Percentiles rank a stretch among this genome's conserved stretches.
Conservation (phyloP, 2,888 invertebrate genomes). For the Lasioglossum villosulum region DNA sequence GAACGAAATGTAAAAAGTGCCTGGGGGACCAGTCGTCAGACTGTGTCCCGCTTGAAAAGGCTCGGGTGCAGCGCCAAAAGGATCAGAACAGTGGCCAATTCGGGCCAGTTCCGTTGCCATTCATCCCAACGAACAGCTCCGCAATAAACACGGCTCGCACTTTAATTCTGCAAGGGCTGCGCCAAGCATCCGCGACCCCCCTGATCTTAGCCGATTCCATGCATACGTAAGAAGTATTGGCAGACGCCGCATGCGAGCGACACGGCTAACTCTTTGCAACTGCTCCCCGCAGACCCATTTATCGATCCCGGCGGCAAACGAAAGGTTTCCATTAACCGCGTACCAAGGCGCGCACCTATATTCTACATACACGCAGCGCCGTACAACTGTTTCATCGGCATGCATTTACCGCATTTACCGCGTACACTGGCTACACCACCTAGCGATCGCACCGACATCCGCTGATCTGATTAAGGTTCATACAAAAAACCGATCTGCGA, state of each 20-base stretch:
- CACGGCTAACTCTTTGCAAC: slow-evolving; percentile 51
- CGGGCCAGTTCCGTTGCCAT: slow-evolving; percentile 35
- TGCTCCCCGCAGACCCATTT: slow-evolving; percentile 63
- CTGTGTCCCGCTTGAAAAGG: slow-evolving; percentile 24
- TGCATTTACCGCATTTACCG: slow-evolving; percentile 62
- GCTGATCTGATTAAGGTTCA: background rate
- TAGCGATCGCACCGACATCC: background rate
- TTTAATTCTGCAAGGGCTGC: slow-evolving; percentile 44
- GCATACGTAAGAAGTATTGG: slow-evolving; percentile 64
- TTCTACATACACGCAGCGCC: background rate
- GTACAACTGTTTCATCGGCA: slow-evolving; percentile 56
- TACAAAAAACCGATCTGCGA: background rate
- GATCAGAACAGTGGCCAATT: slow-evolving; percentile 34
- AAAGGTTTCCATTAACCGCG: slow-evolving; percentile 76
- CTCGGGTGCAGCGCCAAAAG: slow-evolving; percentile 32
- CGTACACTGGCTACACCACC: slow-evolving; percentile 10
- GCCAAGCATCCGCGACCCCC: background rate
- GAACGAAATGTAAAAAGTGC: slow-evolving; percentile 7
- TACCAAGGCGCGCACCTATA: slow-evolving; percentile 92
- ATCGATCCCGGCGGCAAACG: slow-evolving; percentile 70
- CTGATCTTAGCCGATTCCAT: slow-evolving; percentile 58
- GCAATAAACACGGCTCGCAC: slow-evolving; percentile 39
- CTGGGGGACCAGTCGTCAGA: background rate
- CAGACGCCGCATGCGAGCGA: slow-evolving; percentile 51
- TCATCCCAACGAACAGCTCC: slow-evolving; percentile 12